Evolutionary conservation across 2,113 vertebrate genomes (phyloP), one percentile per base, ranked within the genome.

Genomic region (Barnardius zonarius): DNA sequence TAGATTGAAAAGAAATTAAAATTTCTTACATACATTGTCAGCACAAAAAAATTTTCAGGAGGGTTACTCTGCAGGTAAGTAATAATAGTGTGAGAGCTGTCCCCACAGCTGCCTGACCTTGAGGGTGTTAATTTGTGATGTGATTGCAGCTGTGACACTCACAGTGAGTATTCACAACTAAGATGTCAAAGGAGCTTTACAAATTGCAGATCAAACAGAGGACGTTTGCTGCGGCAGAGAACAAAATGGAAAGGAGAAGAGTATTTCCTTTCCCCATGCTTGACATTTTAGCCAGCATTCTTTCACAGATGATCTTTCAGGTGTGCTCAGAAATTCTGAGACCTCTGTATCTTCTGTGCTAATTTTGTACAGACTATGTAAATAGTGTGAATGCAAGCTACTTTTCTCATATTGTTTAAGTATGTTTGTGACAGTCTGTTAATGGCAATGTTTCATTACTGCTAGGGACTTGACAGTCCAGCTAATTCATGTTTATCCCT

Each of bases 1-100:
- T 73, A 93, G 57, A 92, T 31, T 92, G 92, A 95, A 96, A 94
- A 95, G 35, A 97, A 97, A 95, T 94, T 91, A 92, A 96, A 96
- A 94, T 91, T 95, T 41, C 92, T 90, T 95, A 83, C 17, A 83
- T 52, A 76, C 7, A 20, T 51, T 84, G 86, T 79, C 52, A 79
- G 39, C 57, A 80, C 74, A 93, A 83, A 25, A 85, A 74, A 83
- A 87, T 77, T 62, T 88, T 91, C 70, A 39, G 52, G 43, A 63
- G 43, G 46, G 12, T n/a, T 77, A 33, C 17, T 70, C 61, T 88
- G 52, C 67, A 86, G 57, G 52, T 91, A 55, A 62, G 44, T 72
- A 54, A 86, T 49, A 55, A 74, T 31, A 49, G 37, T n/a, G 37
- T 16, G 37, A 41, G 39, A 25, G 35, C 24, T 41, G 39, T 46